phyloP scores from a whole-genome alignment of 2,888 invertebrate genomes.

The Allacma fusca region DNA sequence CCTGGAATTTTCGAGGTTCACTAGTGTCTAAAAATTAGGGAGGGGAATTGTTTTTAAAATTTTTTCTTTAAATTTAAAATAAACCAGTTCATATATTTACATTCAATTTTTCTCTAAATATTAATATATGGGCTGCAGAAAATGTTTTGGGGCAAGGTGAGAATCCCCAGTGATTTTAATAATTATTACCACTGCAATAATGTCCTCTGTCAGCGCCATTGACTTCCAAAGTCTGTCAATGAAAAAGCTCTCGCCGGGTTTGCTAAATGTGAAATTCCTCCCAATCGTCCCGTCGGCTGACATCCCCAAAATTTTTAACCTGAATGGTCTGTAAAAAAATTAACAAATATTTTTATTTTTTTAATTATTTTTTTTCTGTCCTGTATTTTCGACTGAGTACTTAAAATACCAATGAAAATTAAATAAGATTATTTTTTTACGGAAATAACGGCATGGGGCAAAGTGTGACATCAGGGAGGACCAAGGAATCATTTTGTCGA shows the following conservation, averaged over 20 bases:
- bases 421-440: conserved; percentile 6
- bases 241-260: no score
- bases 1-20: conserved; percentile 33
- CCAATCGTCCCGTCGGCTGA: not conserved
- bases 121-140: no score
- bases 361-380: no score
- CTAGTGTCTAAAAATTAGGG: conserved; percentile 24
- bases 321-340: not conserved
- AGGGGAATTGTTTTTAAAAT: not conserved
- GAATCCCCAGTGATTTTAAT: no score
- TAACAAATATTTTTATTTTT: not conserved
- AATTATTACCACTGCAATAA: conserved; percentile 44
- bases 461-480: conserved; percentile 48
- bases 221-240: not conserved
- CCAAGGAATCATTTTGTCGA: conserved; percentile 49
- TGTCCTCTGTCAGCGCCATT: conserved; percentile 21
- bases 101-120: no score
- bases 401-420: no score
- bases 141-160: no score
- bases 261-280: not conserved
- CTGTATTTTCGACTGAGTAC: no score
- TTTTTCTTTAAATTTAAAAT: no score
- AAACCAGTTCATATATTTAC: no score
- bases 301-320: not conserved
- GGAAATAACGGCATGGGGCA: conserved; percentile 40